Base-by-base conservation (phyloP, 1,140 invertebrate species). In the Drosophila lacteicornis region DNA sequence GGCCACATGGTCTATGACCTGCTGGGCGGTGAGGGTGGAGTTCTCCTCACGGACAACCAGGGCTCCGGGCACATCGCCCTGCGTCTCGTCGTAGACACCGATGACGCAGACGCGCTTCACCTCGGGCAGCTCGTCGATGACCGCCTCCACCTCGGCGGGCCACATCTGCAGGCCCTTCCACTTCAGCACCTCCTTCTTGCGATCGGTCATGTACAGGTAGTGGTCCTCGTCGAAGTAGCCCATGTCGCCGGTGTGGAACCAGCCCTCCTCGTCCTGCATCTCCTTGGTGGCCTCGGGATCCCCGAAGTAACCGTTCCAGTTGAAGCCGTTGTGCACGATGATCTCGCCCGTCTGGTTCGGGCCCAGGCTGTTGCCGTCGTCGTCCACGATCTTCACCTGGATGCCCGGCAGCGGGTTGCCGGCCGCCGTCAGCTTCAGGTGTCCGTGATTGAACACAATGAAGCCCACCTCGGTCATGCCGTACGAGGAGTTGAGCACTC, bases 181-280 rank as follows among this genome's bases (percentile, higher is more conserved):
- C 91, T 97, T 97, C 60, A 97, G 96, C 19, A 97, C 93, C 90
- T 96, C 96, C 74, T 97, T 97, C n/a, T 96, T 80, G 46, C 96
- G 92, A 79, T 97, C 96, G 1, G 96, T 94, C 75, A 96, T 94
- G 76, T 93, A 96, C 70, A 96, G 94, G 67, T 93, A 95, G 4
- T 94, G 93, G 12, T 96, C 93, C n/a, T 95, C 93, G 62, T 97
- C 95, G 58, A 95, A 94, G 80, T 95, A 96, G 8, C 95, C 94
- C 53, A 97, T 91, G 88, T 97, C 96, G 8, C 96, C 96, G 17
- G 96, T 96, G 71, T 95, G 95, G 9, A 96, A 92, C 94, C 95
- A 97, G 9, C 96, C 96, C 38, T 95, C 94, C 53, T 94, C 87
- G 57, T 94, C 93, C 63, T 94, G 94, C 5, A 91, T 81, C 15